Evolutionary conservation across 2,888 invertebrate genomes (phyloP).

Genomic region (Pasiphila rectangulata): DNA sequence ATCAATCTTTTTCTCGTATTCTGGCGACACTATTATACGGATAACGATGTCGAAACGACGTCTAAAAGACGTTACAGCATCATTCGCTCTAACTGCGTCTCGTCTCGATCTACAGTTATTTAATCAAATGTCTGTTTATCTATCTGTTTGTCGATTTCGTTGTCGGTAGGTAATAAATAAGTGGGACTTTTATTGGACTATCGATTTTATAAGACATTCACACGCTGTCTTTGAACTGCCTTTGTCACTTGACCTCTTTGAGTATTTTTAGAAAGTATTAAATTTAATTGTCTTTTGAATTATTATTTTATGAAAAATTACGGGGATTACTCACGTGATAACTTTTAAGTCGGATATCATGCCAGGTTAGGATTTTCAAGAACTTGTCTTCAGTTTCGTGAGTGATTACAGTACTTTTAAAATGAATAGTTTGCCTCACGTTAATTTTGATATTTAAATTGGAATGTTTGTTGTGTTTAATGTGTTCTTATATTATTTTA

Average conservation of each 20-base stretch:
- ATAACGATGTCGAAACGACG: conserved; percentile 52
- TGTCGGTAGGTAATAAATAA: conserved; percentile 9
- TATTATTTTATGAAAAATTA: too few relatives aligned
- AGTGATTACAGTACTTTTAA: too few relatives aligned
- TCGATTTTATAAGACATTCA: conserved; percentile 7
- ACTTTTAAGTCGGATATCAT: too few relatives aligned
- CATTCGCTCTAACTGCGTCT: conserved; percentile 27
- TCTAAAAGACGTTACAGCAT: conserved; percentile 23
- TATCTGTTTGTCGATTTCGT: conserved; percentile 12
- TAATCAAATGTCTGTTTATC: conserved; percentile 3
- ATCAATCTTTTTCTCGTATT: conserved; percentile 35
- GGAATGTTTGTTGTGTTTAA: too few relatives aligned
- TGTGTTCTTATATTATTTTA: too few relatives aligned
- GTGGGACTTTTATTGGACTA: conserved; percentile 1
- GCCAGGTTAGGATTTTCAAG: too few relatives aligned
- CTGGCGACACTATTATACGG: conserved; percentile 48
- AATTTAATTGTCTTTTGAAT: too few relatives aligned
- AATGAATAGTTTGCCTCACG: too few relatives aligned
- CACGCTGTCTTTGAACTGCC: background rate
- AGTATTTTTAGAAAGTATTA: too few relatives aligned
- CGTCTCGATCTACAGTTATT: conserved; percentile 18
- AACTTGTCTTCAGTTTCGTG: too few relatives aligned
- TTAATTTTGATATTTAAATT: too few relatives aligned
- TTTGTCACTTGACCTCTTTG: background rate
- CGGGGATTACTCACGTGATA: too few relatives aligned